A percentile compares a stretch with the other conserved stretches of the same genome.
phyloP scores from a whole-genome alignment of 2,113 vertebrate genomes.

The Labeo rohita region DNA sequence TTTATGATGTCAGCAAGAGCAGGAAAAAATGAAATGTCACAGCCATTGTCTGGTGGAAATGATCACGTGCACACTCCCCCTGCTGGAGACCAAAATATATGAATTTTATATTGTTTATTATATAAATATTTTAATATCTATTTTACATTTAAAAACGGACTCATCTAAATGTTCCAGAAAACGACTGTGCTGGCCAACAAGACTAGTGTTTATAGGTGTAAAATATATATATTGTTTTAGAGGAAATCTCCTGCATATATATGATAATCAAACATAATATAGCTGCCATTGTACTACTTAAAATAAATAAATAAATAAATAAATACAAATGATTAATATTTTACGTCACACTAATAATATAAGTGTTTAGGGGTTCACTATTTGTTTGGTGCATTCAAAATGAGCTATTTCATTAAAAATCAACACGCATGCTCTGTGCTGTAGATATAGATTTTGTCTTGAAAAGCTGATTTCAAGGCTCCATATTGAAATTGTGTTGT shows the following conservation, averaged over 20 bases:
- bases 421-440: constrained; percentile 55
- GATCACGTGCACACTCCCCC: constrained; percentile 60
- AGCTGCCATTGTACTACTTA: neutral
- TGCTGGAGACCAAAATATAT: constrained; percentile 40
- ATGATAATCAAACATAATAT: neutral
- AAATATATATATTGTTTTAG: neutral
- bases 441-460: constrained; percentile 13
- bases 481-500: neutral
- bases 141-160: neutral
- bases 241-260: neutral
- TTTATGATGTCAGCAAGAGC: constrained; percentile 20
- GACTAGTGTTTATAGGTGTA: neutral
- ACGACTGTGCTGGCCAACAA: neutral
- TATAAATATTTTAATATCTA: constrained; percentile 5
- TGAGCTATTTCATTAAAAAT: neutral
- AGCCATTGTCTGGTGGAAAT: constrained; percentile 37
- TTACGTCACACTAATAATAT: neutral
- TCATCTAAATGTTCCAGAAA: neutral
- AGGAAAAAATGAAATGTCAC: constrained; percentile 15
- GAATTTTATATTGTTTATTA: neutral
- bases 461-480: constrained; percentile 31
- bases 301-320: neutral
- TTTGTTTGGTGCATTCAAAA: neutral
- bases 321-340: too few relatives aligned
- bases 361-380: neutral